Evolutionary conservation across 2,113 vertebrate species (phyloP).

Genomic region (Semnornis frantzii): DNA sequence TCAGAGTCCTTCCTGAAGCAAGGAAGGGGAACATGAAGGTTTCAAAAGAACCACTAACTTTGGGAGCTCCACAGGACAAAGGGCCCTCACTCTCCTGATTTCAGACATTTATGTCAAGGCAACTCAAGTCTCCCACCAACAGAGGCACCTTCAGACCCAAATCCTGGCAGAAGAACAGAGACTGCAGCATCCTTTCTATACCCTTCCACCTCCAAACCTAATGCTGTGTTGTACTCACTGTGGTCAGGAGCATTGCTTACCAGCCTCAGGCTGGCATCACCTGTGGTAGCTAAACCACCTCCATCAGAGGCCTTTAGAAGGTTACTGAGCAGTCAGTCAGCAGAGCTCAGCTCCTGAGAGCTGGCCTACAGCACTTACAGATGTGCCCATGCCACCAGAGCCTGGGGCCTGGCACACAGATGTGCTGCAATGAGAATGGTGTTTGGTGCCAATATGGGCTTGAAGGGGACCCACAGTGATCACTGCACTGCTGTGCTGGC

Average conservation of each 20-base stretch:
- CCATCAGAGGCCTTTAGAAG: neutral
- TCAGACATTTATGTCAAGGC: neutral
- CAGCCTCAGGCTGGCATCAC: neutral
- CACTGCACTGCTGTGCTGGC: neutral
- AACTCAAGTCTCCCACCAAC: neutral
- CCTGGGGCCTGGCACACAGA: rapidly evolving
- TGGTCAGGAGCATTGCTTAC: neutral
- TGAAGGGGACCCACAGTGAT: rapidly evolving
- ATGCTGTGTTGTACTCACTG: rapidly evolving
- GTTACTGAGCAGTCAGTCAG: neutral
- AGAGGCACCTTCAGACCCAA: neutral
- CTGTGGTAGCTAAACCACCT: neutral
- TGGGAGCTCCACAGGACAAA: neutral
- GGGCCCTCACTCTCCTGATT: neutral
- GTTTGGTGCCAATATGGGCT: neutral
- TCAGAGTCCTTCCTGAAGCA: neutral
- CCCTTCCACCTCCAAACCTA: neutral
- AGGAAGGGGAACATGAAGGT: neutral
- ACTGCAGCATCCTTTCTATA: neutral
- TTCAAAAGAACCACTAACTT: neutral
- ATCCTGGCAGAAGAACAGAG: neutral
- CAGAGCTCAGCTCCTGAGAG: neutral
- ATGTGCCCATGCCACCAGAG: neutral
- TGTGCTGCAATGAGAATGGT: rapidly evolving
- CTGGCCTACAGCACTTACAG: neutral